A percentile compares a stretch with the other conserved stretches of the same genome.
Conservation (phyloP, 2,888 invertebrate species). For the Patella pellucida region DNA sequence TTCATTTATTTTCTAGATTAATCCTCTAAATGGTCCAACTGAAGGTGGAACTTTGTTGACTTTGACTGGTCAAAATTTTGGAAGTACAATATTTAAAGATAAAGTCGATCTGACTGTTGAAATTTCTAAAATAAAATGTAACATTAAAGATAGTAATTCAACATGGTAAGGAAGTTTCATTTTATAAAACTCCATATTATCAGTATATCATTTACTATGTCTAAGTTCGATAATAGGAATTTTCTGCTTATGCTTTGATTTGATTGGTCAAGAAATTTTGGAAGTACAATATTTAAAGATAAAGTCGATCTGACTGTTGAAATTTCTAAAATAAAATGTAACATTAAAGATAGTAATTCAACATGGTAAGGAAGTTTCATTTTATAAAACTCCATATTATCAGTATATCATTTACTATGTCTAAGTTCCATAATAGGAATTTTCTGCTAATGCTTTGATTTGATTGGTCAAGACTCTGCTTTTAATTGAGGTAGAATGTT, state of each 20-base stretch:
- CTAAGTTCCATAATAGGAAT: too few species aligned
- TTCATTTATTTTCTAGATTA: slow-evolving; percentile 24
- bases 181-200: not conserved
- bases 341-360: not conserved
- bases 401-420: too few species aligned
- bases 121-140: slow-evolving; percentile 26
- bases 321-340: slow-evolving; percentile 26
- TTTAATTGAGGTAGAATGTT: too few species aligned
- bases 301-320: slow-evolving; percentile 10
- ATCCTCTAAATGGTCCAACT: slow-evolving; percentile 33
- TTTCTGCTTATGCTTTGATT: not conserved
- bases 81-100: not conserved
- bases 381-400: not conserved
- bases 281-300: not conserved
- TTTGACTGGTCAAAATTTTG: slow-evolving; percentile 33
- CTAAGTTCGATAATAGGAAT: too few species aligned
- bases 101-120: slow-evolving; percentile 9
- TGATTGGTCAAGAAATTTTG: slow-evolving; percentile 35
- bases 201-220: too few species aligned
- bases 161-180: slow-evolving; percentile 17
- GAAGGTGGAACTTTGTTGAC: slow-evolving; percentile 36
- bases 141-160: not conserved
- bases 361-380: slow-evolving; percentile 17
- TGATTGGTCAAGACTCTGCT: too few species aligned
- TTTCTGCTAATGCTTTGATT: too few species aligned